Evolutionary conservation across 2,113 vertebrate species (phyloP).

Genomic region (Copsychus sechellarum): DNA sequence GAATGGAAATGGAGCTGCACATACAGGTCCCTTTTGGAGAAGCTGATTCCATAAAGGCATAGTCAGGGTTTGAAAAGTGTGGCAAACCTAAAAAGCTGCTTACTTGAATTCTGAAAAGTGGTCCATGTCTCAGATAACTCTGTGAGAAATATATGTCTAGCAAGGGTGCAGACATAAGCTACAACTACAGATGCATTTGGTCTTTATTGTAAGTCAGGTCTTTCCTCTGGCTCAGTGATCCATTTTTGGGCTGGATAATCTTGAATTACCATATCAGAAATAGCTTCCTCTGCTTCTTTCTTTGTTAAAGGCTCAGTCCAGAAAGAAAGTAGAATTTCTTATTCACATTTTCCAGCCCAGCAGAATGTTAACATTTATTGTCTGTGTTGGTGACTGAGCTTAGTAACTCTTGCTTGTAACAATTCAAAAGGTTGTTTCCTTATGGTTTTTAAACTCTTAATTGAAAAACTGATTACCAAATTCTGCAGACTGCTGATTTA

Average conservation of each 20-base stretch:
- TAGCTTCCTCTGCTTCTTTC: slow-evolving; percentile 2
- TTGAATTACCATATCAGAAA: slow-evolving; percentile 16
- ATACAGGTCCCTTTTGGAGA: neutral
- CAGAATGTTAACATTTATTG: neutral
- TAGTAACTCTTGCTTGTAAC: neutral
- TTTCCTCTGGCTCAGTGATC: neutral
- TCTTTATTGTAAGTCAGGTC: neutral
- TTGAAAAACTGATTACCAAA: slow-evolving; percentile 34
- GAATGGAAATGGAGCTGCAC: slow-evolving; percentile 25
- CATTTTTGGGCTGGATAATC: slow-evolving; percentile 26
- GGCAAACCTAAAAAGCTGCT: slow-evolving; percentile 1
- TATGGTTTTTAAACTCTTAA: neutral
- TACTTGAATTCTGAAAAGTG: slow-evolving; percentile 43
- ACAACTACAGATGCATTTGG: neutral
- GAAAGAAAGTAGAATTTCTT: slow-evolving; percentile 2
- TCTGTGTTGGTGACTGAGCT: neutral
- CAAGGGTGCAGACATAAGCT: neutral
- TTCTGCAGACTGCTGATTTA: slow-evolving; percentile 58
- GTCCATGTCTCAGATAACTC: neutral
- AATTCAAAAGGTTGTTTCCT: neutral
- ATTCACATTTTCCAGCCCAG: neutral
- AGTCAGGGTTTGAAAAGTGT: neutral
- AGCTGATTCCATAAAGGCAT: neutral
- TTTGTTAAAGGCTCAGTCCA: slow-evolving; percentile 11
- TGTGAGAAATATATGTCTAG: neutral